Base-by-base conservation (phyloP, 1,140 invertebrate genomes). In the Augochlora pura region DNA sequence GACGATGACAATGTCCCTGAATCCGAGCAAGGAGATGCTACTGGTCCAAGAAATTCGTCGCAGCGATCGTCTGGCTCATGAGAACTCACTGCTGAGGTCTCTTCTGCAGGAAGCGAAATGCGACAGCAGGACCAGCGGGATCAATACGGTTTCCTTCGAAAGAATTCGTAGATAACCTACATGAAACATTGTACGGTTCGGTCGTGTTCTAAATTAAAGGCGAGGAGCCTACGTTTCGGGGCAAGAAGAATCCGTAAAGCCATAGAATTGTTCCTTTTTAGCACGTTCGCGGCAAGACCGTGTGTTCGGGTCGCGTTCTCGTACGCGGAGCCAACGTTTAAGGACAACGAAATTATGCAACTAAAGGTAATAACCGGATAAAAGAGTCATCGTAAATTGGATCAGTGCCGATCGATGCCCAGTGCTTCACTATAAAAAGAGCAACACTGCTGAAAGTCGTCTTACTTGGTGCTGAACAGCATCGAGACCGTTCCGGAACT, bases 51-150 rank as follows among this genome's bases (percentile, higher is more conserved):
- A 84, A 70, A 80, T 32, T 21, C 71, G 76, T 27, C 73, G 83
- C 64, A 73, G 77, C 39, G 80, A 83, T 76, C 82, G 81, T 14
- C 63, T 84, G 25, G 68, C 66, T 14, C 64, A 59, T 5, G 82
- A 86, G 70, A 87, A 87, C 82, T 72, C 27, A 21, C 27, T 84
- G 54, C 68, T 83, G 23, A 80, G 77, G n/a, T 25, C 49, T n/a
- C 66, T 80, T 16, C 46, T 86, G 16, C 80, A 78, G 27, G 68
- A 80, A 73, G 65, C 72, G 1, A 77, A 42, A 49, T 39, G 27
- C 1, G 54, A 18, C 21, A 77, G 72, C n/a, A 65, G 65, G n/a
- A 78, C 67, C 39, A 64, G 23, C n/a, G 67, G 49, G 14, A 82
- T n/a, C 32, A 73, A 52, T 23, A 7, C 4, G 23, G 6, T 68